Evolutionary conservation across 2,113 vertebrate genomes (phyloP).

Genomic region (Platysternon megacephalum): DNA sequence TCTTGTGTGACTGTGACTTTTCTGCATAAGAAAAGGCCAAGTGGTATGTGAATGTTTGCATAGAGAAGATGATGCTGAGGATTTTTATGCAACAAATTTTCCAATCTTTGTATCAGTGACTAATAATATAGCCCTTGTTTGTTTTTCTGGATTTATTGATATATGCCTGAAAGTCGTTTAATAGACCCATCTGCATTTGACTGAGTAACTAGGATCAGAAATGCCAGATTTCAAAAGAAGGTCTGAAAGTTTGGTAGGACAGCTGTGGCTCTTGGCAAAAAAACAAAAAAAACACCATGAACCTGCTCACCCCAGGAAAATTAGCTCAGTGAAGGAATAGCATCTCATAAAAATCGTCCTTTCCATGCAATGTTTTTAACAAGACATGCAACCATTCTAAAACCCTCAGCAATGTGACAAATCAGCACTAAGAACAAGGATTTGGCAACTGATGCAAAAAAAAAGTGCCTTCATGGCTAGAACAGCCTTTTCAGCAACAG

Average conservation of each 20-base stretch:
- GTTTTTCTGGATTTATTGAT: background rate
- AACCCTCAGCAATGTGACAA: background rate
- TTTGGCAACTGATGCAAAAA: background rate
- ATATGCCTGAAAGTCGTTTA: conserved; percentile 10
- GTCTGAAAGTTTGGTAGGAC: conserved; percentile 10
- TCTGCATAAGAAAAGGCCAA: background rate
- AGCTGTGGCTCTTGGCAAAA: conserved; percentile 42
- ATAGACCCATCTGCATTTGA: background rate
- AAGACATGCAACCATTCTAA: background rate
- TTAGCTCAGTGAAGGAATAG: background rate
- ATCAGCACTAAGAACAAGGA: background rate
- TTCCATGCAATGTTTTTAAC: background rate
- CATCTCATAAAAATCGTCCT: background rate
- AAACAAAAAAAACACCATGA: background rate
- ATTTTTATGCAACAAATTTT: accelerated
- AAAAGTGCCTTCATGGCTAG: background rate
- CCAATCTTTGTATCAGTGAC: background rate
- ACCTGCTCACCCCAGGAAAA: conserved; percentile 29
- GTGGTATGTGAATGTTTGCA: background rate
- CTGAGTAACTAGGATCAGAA: conserved; percentile 1
- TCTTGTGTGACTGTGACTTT: background rate
- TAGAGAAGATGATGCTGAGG: accelerated
- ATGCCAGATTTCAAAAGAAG: background rate
- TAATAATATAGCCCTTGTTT: background rate
- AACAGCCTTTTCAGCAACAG: conserved; percentile 17